A percentile compares a stretch with the other conserved stretches of the same genome.
Evolutionary conservation across 1,140 invertebrate genomes (phyloP).

Genomic region (Conus ventricosus): DNA sequence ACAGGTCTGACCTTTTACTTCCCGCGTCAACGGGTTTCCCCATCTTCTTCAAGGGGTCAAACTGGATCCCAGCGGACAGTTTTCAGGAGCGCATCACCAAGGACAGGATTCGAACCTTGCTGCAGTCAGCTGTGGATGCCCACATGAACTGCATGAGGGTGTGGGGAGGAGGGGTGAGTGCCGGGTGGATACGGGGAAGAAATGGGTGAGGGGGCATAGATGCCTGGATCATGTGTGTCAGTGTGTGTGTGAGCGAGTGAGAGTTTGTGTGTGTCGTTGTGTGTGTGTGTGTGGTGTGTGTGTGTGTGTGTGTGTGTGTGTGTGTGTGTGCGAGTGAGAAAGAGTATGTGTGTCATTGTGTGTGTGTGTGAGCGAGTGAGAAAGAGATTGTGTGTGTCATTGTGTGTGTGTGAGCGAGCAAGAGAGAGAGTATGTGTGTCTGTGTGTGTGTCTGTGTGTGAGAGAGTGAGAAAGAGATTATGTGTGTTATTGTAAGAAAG

Average conservation of each 20-base stretch:
- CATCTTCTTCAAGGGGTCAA: slow-evolving; percentile 96
- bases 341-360: too few relatives aligned
- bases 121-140: slow-evolving; percentile 84
- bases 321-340: too few relatives aligned
- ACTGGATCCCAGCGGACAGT: slow-evolving; percentile 94
- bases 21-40: slow-evolving; percentile 86
- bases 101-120: slow-evolving; percentile 76
- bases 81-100: slow-evolving; percentile 85
- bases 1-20: slow-evolving; percentile 91
- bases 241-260: too few relatives aligned
- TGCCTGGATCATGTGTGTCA: neutral
- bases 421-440: neutral
- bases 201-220: neutral
- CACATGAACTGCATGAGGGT: slow-evolving; percentile 96
- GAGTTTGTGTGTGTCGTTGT: too few relatives aligned
- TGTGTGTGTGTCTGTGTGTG: slow-evolving; percentile 5
- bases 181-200: neutral
- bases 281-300: too few relatives aligned
- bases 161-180: slow-evolving; percentile 90
- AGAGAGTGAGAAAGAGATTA: neutral
- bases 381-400: too few relatives aligned
- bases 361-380: too few relatives aligned
- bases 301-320: neutral
- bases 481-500: neutral
- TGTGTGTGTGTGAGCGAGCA: too few relatives aligned